Evolutionary conservation across 2,797 vertebrate genomes (phyloP).

Genomic region (Monodelphis domestica): DNA sequence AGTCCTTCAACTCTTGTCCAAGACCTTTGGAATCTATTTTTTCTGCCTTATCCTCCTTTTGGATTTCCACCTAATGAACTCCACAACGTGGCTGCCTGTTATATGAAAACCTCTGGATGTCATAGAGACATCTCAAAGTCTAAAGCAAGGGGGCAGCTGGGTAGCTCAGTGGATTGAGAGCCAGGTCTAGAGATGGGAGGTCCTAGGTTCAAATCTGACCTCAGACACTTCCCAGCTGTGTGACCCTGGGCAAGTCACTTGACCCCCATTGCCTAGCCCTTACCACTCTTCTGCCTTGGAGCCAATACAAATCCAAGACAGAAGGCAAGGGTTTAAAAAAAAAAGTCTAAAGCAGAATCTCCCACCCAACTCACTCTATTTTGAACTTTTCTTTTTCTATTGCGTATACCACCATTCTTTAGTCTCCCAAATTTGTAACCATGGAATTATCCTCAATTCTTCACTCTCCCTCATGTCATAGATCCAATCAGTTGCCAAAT

Average conservation of each 20-base stretch:
- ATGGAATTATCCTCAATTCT: neutral
- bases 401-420: neutral
- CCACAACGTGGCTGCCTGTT: neutral
- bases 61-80: neutral
- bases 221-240: no score
- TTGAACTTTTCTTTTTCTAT: neutral
- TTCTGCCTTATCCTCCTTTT: neutral
- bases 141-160: no score
- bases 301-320: no score
- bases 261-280: no score
- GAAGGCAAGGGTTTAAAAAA: no score
- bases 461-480: neutral
- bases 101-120: neutral
- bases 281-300: no score
- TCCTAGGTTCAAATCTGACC: no score
- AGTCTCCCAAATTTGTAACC: neutral
- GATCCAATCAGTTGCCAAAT: neutral
- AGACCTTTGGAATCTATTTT: neutral
- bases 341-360: neutral
- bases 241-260: no score
- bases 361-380: neutral
- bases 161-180: no score
- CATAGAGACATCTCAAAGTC: no score
- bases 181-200: no score
- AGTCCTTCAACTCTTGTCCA: neutral